These are phyloP conservation scores for Hemicordylus capensis DNA, from an alignment of 2,113 vertebrate species.

Conservation along the genomic window DNA sequence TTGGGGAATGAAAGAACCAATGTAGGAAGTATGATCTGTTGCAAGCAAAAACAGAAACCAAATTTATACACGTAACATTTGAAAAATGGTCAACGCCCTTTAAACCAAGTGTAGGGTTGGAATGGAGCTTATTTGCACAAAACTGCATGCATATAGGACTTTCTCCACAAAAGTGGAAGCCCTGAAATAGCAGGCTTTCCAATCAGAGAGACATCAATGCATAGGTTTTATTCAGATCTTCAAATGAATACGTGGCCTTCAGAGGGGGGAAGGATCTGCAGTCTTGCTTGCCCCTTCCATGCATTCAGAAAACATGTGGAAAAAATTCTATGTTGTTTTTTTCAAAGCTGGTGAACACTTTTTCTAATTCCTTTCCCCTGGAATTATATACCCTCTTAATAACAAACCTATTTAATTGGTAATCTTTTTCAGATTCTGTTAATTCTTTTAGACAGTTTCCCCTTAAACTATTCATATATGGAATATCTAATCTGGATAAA, in stretches of 20 bases:
- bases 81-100: background rate
- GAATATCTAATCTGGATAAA: too few relatives aligned
- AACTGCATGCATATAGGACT: background rate
- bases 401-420: background rate
- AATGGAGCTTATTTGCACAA: too few relatives aligned
- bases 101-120: background rate
- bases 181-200: background rate
- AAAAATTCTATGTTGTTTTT: background rate
- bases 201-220: too few relatives aligned
- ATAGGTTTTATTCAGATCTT: background rate
- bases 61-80: background rate
- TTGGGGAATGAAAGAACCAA: background rate
- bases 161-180: background rate
- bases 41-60: background rate
- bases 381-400: background rate
- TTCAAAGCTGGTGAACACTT: background rate
- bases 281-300: background rate
- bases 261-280: background rate
- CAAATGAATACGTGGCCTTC: background rate
- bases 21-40: background rate
- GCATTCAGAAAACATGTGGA: background rate
- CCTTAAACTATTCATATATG: background rate
- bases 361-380: background rate
- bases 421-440: background rate
- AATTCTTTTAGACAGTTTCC: background rate